Percentiles rank a stretch among this genome's conserved stretches.
Evolutionary conservation across 2,113 vertebrate species (phyloP).

Genomic region (Paramormyrops kingsleyae): DNA sequence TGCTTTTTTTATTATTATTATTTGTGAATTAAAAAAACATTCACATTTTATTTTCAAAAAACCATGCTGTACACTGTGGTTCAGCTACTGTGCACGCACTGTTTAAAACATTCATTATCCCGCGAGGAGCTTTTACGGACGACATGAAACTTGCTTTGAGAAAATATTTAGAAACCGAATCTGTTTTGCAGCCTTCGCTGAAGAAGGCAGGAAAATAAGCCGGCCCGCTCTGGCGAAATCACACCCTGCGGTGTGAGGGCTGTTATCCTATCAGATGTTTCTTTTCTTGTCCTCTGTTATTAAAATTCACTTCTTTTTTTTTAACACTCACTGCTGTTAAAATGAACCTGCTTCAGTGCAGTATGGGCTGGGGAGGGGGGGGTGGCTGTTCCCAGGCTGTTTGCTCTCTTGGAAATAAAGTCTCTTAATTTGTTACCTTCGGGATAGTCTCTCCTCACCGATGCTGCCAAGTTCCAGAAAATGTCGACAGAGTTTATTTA

Average conservation of each 20-base stretch:
- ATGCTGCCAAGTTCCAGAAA: background rate
- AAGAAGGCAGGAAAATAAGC: background rate
- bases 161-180: background rate
- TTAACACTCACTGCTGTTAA: background rate
- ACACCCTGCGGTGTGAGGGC: background rate
- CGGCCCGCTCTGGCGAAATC: background rate
- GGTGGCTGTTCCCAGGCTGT: background rate
- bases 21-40: background rate
- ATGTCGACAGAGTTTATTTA: background rate
- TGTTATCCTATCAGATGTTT: background rate
- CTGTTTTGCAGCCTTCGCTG: background rate
- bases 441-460: background rate
- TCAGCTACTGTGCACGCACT: background rate
- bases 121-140: background rate
- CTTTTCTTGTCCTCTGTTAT: conserved; percentile 3
- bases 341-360: background rate
- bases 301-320: background rate
- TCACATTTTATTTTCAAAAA: background rate
- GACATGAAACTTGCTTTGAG: background rate
- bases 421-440: background rate
- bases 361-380: no score
- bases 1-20: background rate
- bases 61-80: background rate
- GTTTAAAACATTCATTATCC: background rate
- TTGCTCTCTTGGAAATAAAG: background rate